Evolutionary conservation across 2,888 invertebrate species (phyloP), one percentile per base, ranked within the genome.

Genomic region (Iselma pallidipennis): DNA sequence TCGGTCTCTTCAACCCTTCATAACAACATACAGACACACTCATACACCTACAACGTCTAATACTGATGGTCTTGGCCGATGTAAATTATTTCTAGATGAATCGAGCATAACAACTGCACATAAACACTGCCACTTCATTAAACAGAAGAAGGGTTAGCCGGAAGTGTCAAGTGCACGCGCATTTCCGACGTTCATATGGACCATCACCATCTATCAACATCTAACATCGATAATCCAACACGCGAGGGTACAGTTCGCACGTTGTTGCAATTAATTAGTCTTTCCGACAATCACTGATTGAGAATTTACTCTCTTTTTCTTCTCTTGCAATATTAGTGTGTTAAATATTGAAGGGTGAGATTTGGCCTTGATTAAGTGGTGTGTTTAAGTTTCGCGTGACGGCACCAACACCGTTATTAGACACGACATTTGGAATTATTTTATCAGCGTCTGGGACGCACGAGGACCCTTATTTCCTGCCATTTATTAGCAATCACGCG

Each of bases 381-480:
- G 76, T 76, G 75, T 76, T 77, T 75, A 74, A 71, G 67, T 65
- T 59, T 79, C 71, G 80, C 81, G 81, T 80, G 80, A 78, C 77
- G 69, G 57, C 66, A 67, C 73, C 73, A 72, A 72, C 76, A 73
- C 74, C 77, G 76, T 80, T 80, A 80, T 81, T 81, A 81, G 79
- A 79, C 81, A 81, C 81, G 81, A 82, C 82, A 81, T 81, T 78
- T 76, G 76, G 77, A 82, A 82, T 82, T 82, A 81, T 81, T 81
- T 81, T 82, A 82, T 81, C 82, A 81, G 80, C 77, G 75, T 73
- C 74, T 75, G 74, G 78, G 79, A 78, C 78, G 78, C 80, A 81
- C 80, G 79, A 80, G 80, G 81, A 79, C 81, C 80, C 79, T 81
- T 80, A 81, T 81, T 81, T 82, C 81, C 81, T 81, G 79, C 79